Conservation (phyloP, 2,888 invertebrate genomes). For the Caradrina kadenii region DNA sequence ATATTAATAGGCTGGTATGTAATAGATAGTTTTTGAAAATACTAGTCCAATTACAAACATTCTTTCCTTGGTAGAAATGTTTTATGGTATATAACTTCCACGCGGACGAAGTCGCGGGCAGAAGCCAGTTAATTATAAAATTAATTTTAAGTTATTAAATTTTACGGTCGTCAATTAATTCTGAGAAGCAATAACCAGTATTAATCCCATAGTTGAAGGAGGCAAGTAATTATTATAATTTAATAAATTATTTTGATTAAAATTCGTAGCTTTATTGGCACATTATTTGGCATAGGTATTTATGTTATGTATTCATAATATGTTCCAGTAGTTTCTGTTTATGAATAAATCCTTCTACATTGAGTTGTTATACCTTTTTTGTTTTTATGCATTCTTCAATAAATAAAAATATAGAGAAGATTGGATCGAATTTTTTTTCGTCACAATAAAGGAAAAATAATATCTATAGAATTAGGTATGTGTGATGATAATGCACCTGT, state of each 20-base stretch:
- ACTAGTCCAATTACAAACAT: too few species aligned
- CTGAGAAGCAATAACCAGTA: neutral
- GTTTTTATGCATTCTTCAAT: neutral
- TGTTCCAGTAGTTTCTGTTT: neutral
- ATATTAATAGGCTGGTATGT: too few species aligned
- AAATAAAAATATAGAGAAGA: too few species aligned
- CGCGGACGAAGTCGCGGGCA: too few species aligned
- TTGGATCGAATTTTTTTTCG: too few species aligned
- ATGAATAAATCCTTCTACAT: too few species aligned
- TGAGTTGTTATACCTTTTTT: neutral
- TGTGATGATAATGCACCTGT: too few species aligned
- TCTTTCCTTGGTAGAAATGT: too few species aligned
- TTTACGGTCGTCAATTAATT: neutral
- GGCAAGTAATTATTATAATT: neutral
- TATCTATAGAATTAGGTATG: too few species aligned
- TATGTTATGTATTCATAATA: constrained; percentile 8
- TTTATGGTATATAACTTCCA: too few species aligned
- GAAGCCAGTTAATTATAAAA: neutral
- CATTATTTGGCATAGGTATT: neutral
- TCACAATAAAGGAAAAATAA: too few species aligned
- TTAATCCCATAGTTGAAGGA: neutral
- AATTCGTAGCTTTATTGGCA: constrained; percentile 5
- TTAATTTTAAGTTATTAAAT: neutral
- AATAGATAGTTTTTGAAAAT: too few species aligned
- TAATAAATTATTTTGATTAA: neutral